Evolutionary conservation across 2,888 invertebrate genomes (phyloP).

Genomic region (Lithophane socia): DNA sequence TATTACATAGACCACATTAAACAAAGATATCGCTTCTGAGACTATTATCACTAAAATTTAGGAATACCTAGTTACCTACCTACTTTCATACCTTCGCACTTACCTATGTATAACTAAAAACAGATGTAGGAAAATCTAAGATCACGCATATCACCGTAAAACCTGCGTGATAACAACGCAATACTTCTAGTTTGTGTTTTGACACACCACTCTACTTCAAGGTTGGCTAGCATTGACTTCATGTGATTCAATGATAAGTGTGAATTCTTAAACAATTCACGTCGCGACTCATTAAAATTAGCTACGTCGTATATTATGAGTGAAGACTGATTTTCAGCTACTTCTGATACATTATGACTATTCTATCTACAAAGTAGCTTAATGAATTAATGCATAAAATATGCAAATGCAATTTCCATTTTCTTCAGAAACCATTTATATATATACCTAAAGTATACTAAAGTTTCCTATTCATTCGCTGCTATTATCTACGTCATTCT

Average conservation of each 20-base stretch:
- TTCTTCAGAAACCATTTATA: constrained; percentile 20
- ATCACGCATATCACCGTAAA: constrained; percentile 59
- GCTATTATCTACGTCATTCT: constrained; percentile 10
- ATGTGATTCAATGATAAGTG: constrained; percentile 59
- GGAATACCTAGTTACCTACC: background rate
- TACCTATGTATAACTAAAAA: constrained; percentile 4
- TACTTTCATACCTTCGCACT: background rate
- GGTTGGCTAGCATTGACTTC: constrained; percentile 53
- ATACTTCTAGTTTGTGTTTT: constrained; percentile 65
- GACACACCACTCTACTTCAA: constrained; percentile 64
- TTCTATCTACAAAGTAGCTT: constrained; percentile 10
- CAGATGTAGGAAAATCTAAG: constrained; percentile 29
- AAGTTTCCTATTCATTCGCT: constrained; percentile 24
- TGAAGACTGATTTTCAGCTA: constrained; percentile 12
- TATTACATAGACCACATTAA: background rate
- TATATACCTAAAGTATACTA: background rate
- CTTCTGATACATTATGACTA: background rate
- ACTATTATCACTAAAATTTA: constrained; percentile 16
- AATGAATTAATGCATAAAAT: background rate
- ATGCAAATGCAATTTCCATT: constrained; percentile 23
- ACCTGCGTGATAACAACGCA: constrained; percentile 69
- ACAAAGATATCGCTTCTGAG: background rate
- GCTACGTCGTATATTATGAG: background rate
- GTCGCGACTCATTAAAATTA: constrained; percentile 34
- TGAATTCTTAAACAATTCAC: constrained; percentile 53